A percentile compares a stretch with the other conserved stretches of the same genome.
These are phyloP conservation scores for Peromyscus aztecus DNA, from an alignment of 2,797 vertebrate species.

Conservation along the genomic window DNA sequence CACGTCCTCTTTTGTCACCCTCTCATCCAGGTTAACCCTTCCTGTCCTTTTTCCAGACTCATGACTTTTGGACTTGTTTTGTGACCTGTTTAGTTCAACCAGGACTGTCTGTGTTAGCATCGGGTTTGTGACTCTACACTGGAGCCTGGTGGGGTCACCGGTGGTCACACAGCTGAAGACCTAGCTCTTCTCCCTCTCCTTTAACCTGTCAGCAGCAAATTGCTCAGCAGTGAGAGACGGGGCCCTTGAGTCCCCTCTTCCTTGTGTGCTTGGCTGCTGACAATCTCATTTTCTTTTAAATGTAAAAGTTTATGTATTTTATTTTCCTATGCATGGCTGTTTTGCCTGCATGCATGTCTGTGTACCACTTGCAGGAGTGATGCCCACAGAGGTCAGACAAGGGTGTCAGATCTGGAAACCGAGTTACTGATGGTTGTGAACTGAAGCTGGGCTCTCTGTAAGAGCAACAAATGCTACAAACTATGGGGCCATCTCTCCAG, in stretches of 20 bases:
- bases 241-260: too few relatives aligned
- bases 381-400: not conserved
- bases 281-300: not conserved
- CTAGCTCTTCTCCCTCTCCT: not conserved
- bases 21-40: not conserved
- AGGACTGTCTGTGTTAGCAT: not conserved
- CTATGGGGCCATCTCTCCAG: not conserved
- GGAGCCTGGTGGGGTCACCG: not conserved
- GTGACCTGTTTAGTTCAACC: not conserved
- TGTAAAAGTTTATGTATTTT: not conserved
- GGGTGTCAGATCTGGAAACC: not conserved
- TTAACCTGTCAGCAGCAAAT: not conserved
- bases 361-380: not conserved
- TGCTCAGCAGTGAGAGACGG: not conserved
- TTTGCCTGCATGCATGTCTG: not conserved
- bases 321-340: not conserved
- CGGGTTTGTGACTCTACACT: not conserved
- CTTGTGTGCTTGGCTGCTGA: not conserved
- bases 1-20: not conserved
- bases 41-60: not conserved
- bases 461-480: not conserved
- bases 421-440: not conserved
- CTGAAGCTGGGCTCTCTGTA: not conserved
- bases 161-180: not conserved
- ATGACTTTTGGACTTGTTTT: not conserved